Conservation (phyloP, 2,888 invertebrate genomes). For the Dicyrtoma fusca region DNA sequence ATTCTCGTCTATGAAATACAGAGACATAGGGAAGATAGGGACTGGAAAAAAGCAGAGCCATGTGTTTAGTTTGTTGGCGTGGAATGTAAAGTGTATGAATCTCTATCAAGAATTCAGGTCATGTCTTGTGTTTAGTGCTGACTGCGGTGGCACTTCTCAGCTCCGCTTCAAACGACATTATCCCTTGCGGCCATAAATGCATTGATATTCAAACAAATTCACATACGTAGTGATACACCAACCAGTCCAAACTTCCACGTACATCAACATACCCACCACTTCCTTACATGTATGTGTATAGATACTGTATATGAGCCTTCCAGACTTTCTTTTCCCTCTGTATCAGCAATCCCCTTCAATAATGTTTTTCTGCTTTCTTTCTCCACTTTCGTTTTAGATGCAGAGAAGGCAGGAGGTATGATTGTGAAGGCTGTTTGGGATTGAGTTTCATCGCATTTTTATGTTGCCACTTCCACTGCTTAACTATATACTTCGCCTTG, state of each 20-base stretch:
- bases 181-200: constrained; percentile 48
- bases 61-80: constrained; percentile 1
- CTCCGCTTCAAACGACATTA: constrained; percentile 38
- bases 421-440: background rate
- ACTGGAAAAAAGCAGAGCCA: background rate
- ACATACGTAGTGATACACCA: constrained; percentile 37
- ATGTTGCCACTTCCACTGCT: background rate
- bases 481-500: too few relatives aligned
- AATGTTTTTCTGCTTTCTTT: background rate
- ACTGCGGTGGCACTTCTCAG: constrained; percentile 19
- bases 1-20: too few relatives aligned
- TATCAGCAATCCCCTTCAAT: background rate
- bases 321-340: background rate
- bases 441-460: constrained; percentile 11
- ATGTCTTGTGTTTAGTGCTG: constrained; percentile 43
- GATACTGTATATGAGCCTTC: too few relatives aligned
- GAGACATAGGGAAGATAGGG: too few relatives aligned
- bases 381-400: background rate
- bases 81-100: background rate
- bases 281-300: too few relatives aligned
- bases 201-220: constrained; percentile 55
- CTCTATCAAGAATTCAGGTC: constrained; percentile 41
- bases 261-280: background rate
- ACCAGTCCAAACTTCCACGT: too few relatives aligned
- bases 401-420: too few relatives aligned